phyloP scores from a whole-genome alignment of 2,113 vertebrate genomes.

The Hippocampus abdominalis region DNA sequence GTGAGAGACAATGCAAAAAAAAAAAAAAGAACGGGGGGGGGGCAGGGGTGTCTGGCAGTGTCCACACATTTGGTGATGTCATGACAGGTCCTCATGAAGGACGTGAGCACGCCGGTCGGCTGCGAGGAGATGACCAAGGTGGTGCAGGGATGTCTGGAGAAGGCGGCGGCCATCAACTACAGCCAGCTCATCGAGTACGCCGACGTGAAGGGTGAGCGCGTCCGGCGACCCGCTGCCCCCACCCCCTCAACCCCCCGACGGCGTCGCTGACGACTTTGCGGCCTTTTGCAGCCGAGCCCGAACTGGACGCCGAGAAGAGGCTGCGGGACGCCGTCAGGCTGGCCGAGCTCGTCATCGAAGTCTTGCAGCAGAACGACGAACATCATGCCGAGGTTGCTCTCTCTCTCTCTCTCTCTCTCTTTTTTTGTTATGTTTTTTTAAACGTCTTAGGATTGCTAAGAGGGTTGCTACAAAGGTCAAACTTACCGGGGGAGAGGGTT shows the following conservation, averaged over 20 bases:
- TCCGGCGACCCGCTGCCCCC: no score
- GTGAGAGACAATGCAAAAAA: no score
- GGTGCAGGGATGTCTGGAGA: conserved; percentile 90
- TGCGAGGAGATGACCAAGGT: conserved; percentile 91
- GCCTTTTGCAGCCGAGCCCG: conserved; percentile 50
- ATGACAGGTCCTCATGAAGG: conserved; percentile 92
- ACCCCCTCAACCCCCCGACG: no score
- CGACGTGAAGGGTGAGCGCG: conserved; percentile 84
- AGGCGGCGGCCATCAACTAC: conserved; percentile 94
- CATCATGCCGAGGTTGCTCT: conserved; percentile 89
- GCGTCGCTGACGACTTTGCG: background rate
- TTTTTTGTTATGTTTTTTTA: no score
- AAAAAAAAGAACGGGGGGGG: no score
- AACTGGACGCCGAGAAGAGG: conserved; percentile 78
- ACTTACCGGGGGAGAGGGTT: no score
- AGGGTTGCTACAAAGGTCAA: no score
- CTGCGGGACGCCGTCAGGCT: conserved; percentile 88
- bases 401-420: no score
- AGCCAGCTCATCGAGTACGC: conserved; percentile 90
- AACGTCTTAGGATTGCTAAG: no score
- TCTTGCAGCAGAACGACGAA: conserved; percentile 95
- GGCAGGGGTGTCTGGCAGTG: no score
- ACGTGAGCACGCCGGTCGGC: conserved; percentile 90
- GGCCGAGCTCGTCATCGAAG: conserved; percentile 91
- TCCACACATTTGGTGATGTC: no score